Base-by-base conservation (phyloP, 1,140 invertebrate genomes). In the Formica exsecta region DNA sequence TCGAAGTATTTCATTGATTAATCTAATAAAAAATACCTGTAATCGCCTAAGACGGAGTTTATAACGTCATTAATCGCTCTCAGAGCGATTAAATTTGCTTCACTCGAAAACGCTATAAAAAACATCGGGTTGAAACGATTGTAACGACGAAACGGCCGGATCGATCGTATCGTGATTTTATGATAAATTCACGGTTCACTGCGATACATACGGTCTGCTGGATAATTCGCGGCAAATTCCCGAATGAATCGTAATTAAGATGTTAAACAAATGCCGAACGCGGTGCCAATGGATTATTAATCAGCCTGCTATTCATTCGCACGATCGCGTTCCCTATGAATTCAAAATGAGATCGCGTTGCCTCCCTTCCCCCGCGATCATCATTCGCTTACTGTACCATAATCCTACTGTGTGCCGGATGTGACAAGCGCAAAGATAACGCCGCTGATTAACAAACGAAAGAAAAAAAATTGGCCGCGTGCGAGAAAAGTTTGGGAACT, bases 221-320 rank as follows among this genome's bases (percentile, higher is more conserved):
- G 54, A 16, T 61, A 44, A 41, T 25, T 59, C 38, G 62, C 66
- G 22, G n/a, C 44, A 38, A 48, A 36, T 29, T 13, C 5, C 5
- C 51, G 51, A 81, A 81, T 81, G 66, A 25, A 68, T 81, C 54
- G 65, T 32, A 81, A 81, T 81, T 81, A 81, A 81, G 79, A 81
- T 81, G 79, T 81, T 81, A 81, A 81, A 81, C 66, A 73, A 57
- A 81, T 38, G 66, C 79, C 62, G 25, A 44, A 54, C 64, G 66
- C 66, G 36, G 19, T 32, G 54, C 54, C 79, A 25, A 61, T 73
- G 38, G 54, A 68, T 73, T 73, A 81, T 81, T 81, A 81, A 81
- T 81, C 73, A 81, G 79, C 54, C 68, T 51, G 66, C 79, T 73
- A 81, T 81, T 81, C 79, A 81, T 81, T 73, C 66, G 79, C 19